Evolutionary conservation across 2,888 invertebrate species (phyloP), one percentile per base, ranked within the genome.

Genomic region (Synanthedon myopaeformis): DNA sequence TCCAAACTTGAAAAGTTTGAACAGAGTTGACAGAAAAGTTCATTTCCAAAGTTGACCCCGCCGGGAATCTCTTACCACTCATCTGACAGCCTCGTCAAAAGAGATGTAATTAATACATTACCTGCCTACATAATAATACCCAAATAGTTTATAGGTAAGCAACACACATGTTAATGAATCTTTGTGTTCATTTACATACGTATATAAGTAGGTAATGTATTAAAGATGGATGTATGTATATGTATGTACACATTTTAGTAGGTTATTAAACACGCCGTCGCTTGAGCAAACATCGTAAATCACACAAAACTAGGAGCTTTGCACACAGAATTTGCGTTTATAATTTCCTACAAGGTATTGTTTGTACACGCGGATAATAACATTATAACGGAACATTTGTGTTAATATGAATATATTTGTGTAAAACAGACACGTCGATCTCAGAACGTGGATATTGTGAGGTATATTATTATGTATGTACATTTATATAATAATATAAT

Each of bases 271-370:
- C 75, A 78, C 67, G 66, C 71, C 70, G 71, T 69, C 67, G 72
- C 73, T 70, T 74, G 65, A 73, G 74, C 69, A 79, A 78, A 78
- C 78, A 76, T 72, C 74, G 71, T 82, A 80, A 81, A 82, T 82
- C 79, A 79, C 67, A 75, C 74, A 73, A 72, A 79, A 79, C 76
- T 78, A 79, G 71, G 66, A 68, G 69, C 68, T 76, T 66, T 66
- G 70, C 70, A 72, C 67, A 75, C 71, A 69, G 67, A 76, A 79
- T 80, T 80, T 80, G 78, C 74, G 71, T 76, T 78, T 76, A 73
- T 76, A 49, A 49, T 49, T 49, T 49, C 49, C 49, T 49, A 49
- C 49, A 17, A 49, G 49, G 49, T 61, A 60, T 62, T 63, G 61
- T 65, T 64, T 59, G 59, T 62, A 42, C 55, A 56, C 58, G 57